Percentiles rank a stretch among this genome's conserved stretches.
These are phyloP conservation scores for Rousettus madagascariensis DNA, from an alignment of 2,797 vertebrate genomes.

Conservation along the genomic window DNA sequence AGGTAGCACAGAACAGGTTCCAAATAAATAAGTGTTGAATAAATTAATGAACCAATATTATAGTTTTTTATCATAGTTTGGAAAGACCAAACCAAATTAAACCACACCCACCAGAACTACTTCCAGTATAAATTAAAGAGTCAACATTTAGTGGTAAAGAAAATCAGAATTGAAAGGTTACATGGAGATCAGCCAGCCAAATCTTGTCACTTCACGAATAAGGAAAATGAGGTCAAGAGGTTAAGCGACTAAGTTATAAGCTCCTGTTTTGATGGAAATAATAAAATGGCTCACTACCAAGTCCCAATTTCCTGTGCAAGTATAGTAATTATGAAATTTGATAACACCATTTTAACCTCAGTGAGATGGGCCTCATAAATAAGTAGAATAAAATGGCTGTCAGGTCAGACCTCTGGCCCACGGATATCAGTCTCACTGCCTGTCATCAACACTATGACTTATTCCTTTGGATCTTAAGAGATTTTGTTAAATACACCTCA, in stretches of 20 bases:
- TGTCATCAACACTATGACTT: background rate
- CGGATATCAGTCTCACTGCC: background rate
- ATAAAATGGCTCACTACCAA: background rate
- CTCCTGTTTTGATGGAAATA: slow-evolving; percentile 11
- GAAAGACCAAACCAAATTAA: background rate
- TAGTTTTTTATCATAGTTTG: background rate
- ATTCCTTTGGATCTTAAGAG: background rate
- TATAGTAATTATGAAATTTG: background rate
- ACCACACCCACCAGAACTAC: background rate
- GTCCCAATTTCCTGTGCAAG: background rate
- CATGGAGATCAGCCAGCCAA: background rate
- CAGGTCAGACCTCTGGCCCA: background rate
- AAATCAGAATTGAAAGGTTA: background rate
- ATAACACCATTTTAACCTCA: background rate
- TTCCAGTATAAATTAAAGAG: background rate
- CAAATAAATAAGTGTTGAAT: background rate
- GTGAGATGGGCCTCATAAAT: background rate
- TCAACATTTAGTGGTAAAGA: background rate
- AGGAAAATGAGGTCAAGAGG: background rate
- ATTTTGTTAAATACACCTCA: background rate
- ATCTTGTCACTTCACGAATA: background rate
- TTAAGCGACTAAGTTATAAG: background rate
- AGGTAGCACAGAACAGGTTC: background rate
- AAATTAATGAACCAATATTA: background rate
- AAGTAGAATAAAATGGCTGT: background rate